phyloP scores from a whole-genome alignment of 2,797 vertebrate species.

The Poeciliopsis infans region DNA sequence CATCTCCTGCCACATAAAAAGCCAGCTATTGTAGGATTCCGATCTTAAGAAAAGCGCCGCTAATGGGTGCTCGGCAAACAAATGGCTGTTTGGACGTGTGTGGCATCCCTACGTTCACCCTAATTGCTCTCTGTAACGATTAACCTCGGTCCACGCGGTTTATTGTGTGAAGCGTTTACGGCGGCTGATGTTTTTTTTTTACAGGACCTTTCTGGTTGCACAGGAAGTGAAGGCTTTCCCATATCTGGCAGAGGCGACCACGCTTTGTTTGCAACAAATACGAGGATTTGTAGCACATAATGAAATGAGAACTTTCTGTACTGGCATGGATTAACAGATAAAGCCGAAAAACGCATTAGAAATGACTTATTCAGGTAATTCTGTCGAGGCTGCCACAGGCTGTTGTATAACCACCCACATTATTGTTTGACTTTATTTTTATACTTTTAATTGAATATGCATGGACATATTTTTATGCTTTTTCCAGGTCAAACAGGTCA shows the following conservation, averaged over 20 bases:
- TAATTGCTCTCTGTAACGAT: conserved; percentile 11
- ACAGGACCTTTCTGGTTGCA: conserved; percentile 32
- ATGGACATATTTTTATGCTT: neutral
- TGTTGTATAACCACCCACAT: neutral
- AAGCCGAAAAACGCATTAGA: neutral
- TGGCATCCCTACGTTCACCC: neutral
- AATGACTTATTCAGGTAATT: neutral
- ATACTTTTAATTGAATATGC: neutral
- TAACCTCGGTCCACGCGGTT: neutral
- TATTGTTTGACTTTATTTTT: neutral
- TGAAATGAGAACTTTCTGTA: conserved; percentile 10
- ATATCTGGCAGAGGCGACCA: conserved; percentile 42
- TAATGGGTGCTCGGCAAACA: neutral
- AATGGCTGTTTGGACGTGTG: neutral
- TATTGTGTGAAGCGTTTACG: conserved; percentile 12
- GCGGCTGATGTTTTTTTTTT: conserved; percentile 16
- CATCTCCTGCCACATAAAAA: conserved; percentile 1
- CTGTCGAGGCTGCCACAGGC: conserved; percentile 8
- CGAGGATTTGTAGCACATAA: conserved; percentile 39
- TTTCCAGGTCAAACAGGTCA: neutral
- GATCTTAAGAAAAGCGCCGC: neutral
- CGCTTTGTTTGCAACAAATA: conserved; percentile 60
- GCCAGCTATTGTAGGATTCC: neutral
- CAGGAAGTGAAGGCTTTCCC: conserved; percentile 49
- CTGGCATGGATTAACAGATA: conserved; percentile 39